Evolutionary conservation across 2,888 invertebrate species (phyloP).

Genomic region (Bibio marci): DNA sequence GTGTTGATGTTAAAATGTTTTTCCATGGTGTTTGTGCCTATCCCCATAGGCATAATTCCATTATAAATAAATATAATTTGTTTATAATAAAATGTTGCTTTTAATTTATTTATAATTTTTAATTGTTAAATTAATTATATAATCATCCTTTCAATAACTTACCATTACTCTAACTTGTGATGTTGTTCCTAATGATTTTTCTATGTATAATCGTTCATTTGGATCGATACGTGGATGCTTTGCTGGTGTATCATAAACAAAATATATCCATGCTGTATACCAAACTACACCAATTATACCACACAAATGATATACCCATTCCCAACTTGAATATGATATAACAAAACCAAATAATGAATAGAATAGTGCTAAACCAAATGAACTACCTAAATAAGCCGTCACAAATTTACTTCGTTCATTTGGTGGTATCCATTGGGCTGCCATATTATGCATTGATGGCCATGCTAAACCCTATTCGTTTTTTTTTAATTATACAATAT

Average conservation of each 20-base stretch:
- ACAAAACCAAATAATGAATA: constrained; percentile 54
- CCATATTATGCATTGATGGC: constrained; percentile 64
- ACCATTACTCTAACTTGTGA: too few species aligned
- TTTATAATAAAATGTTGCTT: too few species aligned
- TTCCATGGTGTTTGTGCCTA: constrained; percentile 41
- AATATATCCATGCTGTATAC: constrained; percentile 43
- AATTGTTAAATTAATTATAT: too few species aligned
- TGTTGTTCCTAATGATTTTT: constrained; percentile 34
- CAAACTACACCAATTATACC: constrained; percentile 43
- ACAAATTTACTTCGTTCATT: constrained; percentile 58
- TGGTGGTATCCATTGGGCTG: constrained; percentile 68
- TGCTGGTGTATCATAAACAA: constrained; percentile 45
- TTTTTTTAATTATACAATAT: constrained; percentile 9
- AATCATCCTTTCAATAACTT: too few species aligned
- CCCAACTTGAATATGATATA: constrained; percentile 48
- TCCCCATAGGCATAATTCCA: not conserved
- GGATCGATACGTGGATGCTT: constrained; percentile 45
- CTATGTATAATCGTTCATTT: constrained; percentile 39
- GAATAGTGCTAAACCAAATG: constrained; percentile 46
- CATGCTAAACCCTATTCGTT: constrained; percentile 53
- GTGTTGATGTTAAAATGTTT: constrained; percentile 36
- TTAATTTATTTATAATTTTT: too few species aligned
- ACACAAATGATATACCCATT: constrained; percentile 49
- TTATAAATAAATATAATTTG: not conserved
- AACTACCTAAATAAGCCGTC: constrained; percentile 45